These are phyloP conservation scores for Artemia sinica DNA, from an alignment of 2,888 invertebrate species.

Conservation along the genomic window DNA sequence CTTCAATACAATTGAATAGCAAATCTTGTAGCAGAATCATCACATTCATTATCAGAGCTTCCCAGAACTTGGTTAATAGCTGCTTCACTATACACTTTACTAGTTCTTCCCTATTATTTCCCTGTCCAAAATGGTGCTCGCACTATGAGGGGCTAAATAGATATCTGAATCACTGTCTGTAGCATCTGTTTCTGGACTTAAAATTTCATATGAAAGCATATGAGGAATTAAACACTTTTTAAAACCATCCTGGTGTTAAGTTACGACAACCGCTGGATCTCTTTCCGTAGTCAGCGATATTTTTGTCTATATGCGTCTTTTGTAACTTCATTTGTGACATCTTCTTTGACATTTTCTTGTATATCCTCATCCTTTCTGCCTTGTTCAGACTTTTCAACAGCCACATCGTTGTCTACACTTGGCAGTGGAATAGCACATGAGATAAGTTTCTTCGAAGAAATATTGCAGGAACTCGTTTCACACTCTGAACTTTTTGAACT, in stretches of 20 bases:
- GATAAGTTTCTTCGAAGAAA: neutral
- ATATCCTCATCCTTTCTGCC: too few relatives aligned
- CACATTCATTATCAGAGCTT: constrained; percentile 10
- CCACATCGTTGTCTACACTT: too few relatives aligned
- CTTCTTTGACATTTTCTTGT: too few relatives aligned
- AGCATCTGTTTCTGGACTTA: constrained; percentile 77
- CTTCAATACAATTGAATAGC: constrained; percentile 43
- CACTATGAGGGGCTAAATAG: constrained; percentile 57
- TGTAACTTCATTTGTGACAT: constrained; percentile 7
- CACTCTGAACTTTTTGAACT: neutral
- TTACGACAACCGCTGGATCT: constrained; percentile 29
- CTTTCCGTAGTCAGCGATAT: constrained; percentile 34
- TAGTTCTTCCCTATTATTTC: neutral
- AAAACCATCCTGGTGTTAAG: constrained; percentile 32
- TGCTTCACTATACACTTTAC: constrained; percentile 1
- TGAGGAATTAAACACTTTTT: constrained; percentile 40
- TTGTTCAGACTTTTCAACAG: neutral
- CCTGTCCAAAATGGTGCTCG: neutral
- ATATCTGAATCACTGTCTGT: constrained; percentile 75
- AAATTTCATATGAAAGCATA: constrained; percentile 58
- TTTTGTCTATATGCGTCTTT: constrained; percentile 34
- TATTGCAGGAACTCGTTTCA: neutral
- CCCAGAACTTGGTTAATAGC: neutral
- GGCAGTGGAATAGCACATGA: neutral
- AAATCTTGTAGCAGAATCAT: constrained; percentile 2